Evolutionary conservation across 2,113 vertebrate genomes (phyloP).

Genomic region (Micronisus gabar): DNA sequence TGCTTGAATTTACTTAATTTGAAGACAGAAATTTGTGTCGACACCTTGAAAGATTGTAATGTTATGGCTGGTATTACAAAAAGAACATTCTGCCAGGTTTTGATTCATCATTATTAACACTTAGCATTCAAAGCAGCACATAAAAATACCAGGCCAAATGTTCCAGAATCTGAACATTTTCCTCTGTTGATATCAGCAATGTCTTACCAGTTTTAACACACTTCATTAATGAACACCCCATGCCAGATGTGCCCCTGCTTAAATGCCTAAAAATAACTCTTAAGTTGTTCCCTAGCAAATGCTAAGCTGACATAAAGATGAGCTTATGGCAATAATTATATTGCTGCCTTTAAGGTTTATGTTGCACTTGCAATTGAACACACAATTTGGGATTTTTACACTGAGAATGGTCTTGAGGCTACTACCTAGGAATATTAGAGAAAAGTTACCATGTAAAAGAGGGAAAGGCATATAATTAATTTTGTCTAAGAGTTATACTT

Average conservation of each 20-base stretch:
- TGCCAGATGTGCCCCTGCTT: conserved; percentile 58
- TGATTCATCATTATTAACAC: conserved; percentile 25
- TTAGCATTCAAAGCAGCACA: background rate
- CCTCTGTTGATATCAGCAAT: conserved; percentile 4
- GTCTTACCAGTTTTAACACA: conserved; percentile 50
- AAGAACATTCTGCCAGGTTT: background rate
- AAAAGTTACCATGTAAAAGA: background rate
- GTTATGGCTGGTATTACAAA: background rate
- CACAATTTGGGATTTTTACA: background rate
- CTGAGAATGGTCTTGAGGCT: background rate
- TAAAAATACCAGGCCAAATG: conserved; percentile 23
- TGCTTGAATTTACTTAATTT: background rate
- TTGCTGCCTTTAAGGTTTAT: conserved; percentile 55
- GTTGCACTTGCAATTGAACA: background rate
- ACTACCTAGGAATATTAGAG: background rate
- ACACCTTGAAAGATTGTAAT: background rate
- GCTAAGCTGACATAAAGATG: conserved; percentile 48
- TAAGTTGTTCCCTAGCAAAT: conserved; percentile 44
- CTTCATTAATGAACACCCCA: conserved; percentile 51
- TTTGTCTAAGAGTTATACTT: conserved; percentile 23
- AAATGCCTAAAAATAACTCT: conserved; percentile 57
- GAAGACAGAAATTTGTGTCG: background rate
- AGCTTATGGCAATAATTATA: conserved; percentile 52
- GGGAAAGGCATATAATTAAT: conserved; percentile 15
- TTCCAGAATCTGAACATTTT: background rate